These are phyloP conservation scores for Phalacrocorax aristotelis DNA, from an alignment of 2,113 vertebrate species.

Conservation along the genomic window DNA sequence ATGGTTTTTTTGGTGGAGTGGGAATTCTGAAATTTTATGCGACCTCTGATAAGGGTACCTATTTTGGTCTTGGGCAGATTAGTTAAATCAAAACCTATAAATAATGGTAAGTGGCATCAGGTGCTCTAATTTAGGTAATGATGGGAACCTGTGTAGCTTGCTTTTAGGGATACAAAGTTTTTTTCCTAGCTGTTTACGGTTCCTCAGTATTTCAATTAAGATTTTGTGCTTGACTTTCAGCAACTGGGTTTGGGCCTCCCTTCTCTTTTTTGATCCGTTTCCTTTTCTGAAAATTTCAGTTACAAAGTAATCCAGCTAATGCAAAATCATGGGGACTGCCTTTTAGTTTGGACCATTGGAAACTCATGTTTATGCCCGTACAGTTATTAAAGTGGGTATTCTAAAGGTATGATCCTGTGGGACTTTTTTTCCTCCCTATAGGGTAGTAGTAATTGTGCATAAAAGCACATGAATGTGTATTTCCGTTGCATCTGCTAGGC, in stretches of 20 bases:
- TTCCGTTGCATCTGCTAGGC: background rate
- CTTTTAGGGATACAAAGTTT: background rate
- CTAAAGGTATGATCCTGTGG: background rate
- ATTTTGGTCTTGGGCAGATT: background rate
- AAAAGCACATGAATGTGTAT: background rate
- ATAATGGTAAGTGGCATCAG: background rate
- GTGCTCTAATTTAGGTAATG: background rate
- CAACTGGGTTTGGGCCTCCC: background rate
- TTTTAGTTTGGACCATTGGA: background rate
- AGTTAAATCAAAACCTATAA: background rate
- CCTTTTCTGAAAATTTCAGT: background rate
- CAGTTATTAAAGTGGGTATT: background rate
- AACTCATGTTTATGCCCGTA: rapidly evolving
- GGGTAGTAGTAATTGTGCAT: background rate
- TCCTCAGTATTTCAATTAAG: background rate
- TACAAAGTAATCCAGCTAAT: background rate
- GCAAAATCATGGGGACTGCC: background rate
- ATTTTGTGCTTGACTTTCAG: background rate
- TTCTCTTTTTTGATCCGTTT: background rate
- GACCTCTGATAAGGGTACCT: background rate
- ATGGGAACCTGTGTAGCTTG: background rate
- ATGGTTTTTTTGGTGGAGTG: rapidly evolving
- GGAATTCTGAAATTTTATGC: background rate
- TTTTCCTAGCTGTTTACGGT: background rate
- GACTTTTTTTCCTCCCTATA: background rate